These are phyloP conservation scores for Ornithoptera priamus DNA, from an alignment of 2,888 invertebrate species.

Conservation along the genomic window DNA sequence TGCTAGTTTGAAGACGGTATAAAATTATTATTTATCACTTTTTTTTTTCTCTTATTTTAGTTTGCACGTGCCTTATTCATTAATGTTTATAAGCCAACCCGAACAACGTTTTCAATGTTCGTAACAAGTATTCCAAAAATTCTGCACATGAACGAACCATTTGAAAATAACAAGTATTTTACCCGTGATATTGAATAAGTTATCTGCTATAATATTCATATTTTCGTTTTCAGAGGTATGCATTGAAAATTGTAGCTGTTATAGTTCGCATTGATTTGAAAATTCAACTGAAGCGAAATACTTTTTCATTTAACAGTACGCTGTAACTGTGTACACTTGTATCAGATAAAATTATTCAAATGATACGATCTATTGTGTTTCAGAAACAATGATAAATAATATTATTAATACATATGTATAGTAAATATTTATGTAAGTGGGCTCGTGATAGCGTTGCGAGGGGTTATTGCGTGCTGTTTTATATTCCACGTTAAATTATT, in stretches of 20 bases:
- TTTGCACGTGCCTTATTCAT: neutral
- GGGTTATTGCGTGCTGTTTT: slow-evolving; percentile 39
- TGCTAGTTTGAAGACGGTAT: neutral
- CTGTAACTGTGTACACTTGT: slow-evolving; percentile 60
- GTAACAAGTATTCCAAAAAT: neutral
- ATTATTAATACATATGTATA: slow-evolving; percentile 70
- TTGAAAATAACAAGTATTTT: too few relatives aligned
- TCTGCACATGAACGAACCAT: too few relatives aligned
- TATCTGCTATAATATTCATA: too few relatives aligned
- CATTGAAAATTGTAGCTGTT: too few relatives aligned
- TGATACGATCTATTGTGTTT: slow-evolving; percentile 77
- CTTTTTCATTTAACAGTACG: slow-evolving; percentile 35
- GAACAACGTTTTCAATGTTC: neutral
- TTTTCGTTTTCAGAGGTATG: too few relatives aligned
- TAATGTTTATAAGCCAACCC: neutral
- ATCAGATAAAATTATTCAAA: slow-evolving; percentile 77
- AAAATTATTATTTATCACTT: neutral
- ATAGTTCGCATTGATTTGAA: too few relatives aligned
- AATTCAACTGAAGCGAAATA: neutral
- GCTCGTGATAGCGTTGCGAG: slow-evolving; percentile 48
- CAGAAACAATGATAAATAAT: slow-evolving; percentile 75
- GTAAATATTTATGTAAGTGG: slow-evolving; percentile 70
- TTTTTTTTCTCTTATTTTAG: neutral
- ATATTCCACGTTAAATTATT: slow-evolving; percentile 34
- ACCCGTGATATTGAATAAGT: too few relatives aligned